Base-by-base conservation (phyloP, 2,113 vertebrate species). In the Australoheros scitulus region DNA sequence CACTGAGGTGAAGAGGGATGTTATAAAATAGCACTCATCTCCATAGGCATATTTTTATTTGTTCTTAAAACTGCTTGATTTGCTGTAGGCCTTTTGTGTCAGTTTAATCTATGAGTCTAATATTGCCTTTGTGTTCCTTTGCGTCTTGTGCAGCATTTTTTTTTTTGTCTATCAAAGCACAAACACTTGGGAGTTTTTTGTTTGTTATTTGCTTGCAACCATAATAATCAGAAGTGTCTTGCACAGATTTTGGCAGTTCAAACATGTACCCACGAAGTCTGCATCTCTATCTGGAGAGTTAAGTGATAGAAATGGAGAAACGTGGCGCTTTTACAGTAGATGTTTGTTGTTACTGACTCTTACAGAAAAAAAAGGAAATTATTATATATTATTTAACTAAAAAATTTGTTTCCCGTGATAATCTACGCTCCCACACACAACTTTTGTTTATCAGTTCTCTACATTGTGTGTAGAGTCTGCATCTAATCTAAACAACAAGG, bases 11-110 rank as follows among this genome's bases (percentile, higher is more conserved):
- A 87, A 57, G 43, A 84, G 60, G 34, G 55, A 61, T 38, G 20
- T 79, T 50, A 22, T 63, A 80, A 76, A 76, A 89, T 58, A 55
- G 56, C 17, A 14, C 14, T 58, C 18, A 55, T 83, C 29, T 81
- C 43, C 22, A 50, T 18, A n/a, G 52, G 15, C 47, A 17, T 76
- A 14, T 77, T 41, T 85, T 76, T 34, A 78, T 85, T 56, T 43
- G 0, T 63, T 60, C 13, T 64, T 79, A 13, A 87, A 83, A 55
- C 17, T n/a, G 15, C 58, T 70, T 68, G 8, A 24, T 85, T 24
- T 36, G 52, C 56, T 77, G 52, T 1, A 63, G 55, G 47, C 36
- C 4, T 84, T 77, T 80, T 57, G 10, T 56, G 34, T 34, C 24
- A 74, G 26, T 79, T 79, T 56, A 47, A 80, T 47, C 1, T 41